Percentiles rank a stretch among this genome's conserved stretches.
phyloP scores from a whole-genome alignment of 2,888 invertebrate genomes.

The Eupithecia centaureata region DNA sequence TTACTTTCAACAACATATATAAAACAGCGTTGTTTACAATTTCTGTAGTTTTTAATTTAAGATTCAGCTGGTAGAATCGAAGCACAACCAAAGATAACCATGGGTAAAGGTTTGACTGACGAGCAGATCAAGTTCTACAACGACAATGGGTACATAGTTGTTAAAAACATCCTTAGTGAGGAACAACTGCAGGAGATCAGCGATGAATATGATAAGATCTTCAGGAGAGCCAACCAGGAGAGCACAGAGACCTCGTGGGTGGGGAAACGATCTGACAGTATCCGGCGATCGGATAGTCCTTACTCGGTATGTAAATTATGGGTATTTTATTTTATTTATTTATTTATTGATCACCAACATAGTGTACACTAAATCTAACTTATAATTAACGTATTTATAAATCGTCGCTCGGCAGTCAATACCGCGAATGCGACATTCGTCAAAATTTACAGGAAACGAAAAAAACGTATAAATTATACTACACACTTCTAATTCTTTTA shows the following conservation, averaged over 20 bases:
- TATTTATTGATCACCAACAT: too few relatives aligned
- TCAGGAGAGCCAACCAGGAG: slow-evolving; percentile 72
- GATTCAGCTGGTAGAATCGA: not conserved
- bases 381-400: too few relatives aligned
- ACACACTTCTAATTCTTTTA: too few relatives aligned
- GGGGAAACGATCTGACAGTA: slow-evolving; percentile 66
- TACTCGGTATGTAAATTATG: slow-evolving; percentile 54
- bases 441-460: too few relatives aligned
- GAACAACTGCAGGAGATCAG: slow-evolving; percentile 74
- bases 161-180: slow-evolving; percentile 72
- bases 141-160: slow-evolving; percentile 81
- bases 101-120: slow-evolving; percentile 63
- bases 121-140: slow-evolving; percentile 78
- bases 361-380: too few relatives aligned
- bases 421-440: too few relatives aligned
- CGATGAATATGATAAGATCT: slow-evolving; percentile 79
- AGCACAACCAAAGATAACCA: slow-evolving; percentile 13
- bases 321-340: not conserved
- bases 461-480: too few relatives aligned
- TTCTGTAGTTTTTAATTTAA: not conserved
- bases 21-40: not conserved
- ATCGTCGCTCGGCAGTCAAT: too few relatives aligned
- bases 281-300: slow-evolving; percentile 55
- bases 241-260: slow-evolving; percentile 82
- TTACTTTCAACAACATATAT: not conserved